Evolutionary conservation across 1,140 invertebrate species (phyloP), one percentile per base, ranked within the genome.

Genomic region (Chlorops oryzae): DNA sequence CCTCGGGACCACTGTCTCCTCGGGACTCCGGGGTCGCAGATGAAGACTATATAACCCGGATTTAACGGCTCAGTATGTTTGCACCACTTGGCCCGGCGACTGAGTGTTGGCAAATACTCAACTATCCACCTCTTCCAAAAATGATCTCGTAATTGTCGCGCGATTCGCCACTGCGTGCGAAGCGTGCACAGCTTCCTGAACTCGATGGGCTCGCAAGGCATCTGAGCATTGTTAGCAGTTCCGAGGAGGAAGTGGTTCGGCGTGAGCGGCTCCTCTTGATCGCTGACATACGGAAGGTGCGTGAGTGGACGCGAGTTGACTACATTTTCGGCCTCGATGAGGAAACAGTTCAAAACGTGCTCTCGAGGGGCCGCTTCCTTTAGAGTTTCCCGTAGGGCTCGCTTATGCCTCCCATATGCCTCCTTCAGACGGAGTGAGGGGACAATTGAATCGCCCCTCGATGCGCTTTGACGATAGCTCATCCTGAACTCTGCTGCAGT

Each of bases 261-360:
- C 0, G 66, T 69, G 0, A 71, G 39, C 0, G 60, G 53, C 22
- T 58, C 64, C 0, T 45, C 38, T 22, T 67, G 58, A 3, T 62
- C 54, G 0, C 42, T 34, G 21, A 49, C 52, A 1, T 59, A 40
- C 5, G 60, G 62, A 0, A 72, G 59, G 12, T 66, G 57, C 0
- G 60, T 70, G 5, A 71, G 57, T 0, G 62, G 67, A n/a, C 61
- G 58, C 20, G 52, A 59, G 47, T 73, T 70, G 0, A 72, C 52
- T 1, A 51, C 50, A 12, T 51, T 50, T 50, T 64, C 65, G 0
- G 53, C 63, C 39, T 73, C 64, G 0, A 35, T 22, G 0, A 73
- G 47, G 0, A 66, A 17, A 0, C 63, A 67, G 1, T 3, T 0
- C 0, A 41, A 32, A 10, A 39, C 41, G 17, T 49, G 24, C 6